phyloP scores from a whole-genome alignment of 23 tunicate genomes.

The Halocynthia roretzi region DNA sequence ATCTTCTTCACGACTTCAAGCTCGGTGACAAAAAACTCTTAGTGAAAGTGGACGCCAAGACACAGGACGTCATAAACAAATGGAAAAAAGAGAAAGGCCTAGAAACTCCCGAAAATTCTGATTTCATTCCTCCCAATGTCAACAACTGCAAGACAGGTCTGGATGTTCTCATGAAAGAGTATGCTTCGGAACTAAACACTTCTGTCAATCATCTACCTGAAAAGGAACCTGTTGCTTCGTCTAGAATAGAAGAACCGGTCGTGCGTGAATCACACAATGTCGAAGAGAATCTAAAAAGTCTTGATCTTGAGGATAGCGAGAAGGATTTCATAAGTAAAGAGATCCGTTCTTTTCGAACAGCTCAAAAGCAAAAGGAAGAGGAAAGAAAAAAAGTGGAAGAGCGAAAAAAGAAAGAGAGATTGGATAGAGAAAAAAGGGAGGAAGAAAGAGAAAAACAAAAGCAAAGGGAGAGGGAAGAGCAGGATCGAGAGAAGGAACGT shows the following conservation, averaged over 20 bases:
- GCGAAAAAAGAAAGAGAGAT: conserved; percentile 4
- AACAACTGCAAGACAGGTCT: conserved; percentile 39
- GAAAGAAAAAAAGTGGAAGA: conserved; percentile 23
- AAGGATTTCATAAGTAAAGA: conserved; percentile 85
- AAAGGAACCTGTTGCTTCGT: conserved; percentile 25
- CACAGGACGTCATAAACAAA: conserved; percentile 84
- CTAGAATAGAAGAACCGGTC: conserved; percentile 37
- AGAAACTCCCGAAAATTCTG: conserved; percentile 20
- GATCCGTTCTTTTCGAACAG: conserved; percentile 75
- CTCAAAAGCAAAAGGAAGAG: conserved; percentile 53
- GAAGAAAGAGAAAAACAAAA: conserved; percentile 19
- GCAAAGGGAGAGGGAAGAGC: conserved; percentile 32
- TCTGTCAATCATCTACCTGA: conserved; percentile 12
- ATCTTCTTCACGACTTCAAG: conserved; percentile 58
- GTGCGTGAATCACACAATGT: conserved; percentile 79
- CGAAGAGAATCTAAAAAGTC: conserved; percentile 66
- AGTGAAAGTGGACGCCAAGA: conserved; percentile 94
- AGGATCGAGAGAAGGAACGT: conserved; percentile 36
- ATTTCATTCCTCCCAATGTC: conserved; percentile 30
- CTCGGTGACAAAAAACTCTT: conserved; percentile 85
- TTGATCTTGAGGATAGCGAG: conserved; percentile 70
- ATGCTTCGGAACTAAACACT: conserved; percentile 51
- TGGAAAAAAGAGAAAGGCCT: conserved; percentile 86
- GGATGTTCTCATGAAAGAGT: conserved; percentile 49
- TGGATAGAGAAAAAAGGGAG: conserved; percentile 7